phyloP scores from a whole-genome alignment of 1,140 invertebrate genomes.

The Heliconius hewitsoni region DNA sequence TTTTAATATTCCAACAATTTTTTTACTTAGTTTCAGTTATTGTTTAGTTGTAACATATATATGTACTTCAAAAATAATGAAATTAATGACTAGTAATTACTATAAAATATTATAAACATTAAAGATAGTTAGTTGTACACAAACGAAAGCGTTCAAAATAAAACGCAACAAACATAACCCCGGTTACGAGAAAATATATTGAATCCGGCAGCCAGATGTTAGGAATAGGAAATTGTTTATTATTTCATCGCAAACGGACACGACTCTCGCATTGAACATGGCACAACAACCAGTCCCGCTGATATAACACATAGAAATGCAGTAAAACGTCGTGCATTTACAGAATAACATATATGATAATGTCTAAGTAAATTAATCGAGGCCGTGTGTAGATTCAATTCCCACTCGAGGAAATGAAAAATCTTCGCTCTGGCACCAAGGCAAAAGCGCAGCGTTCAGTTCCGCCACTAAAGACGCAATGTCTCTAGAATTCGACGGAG shows the following conservation, averaged over 20 bases:
- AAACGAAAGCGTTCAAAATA: constrained; percentile 1
- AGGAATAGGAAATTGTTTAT: constrained; percentile 42
- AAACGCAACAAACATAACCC: background rate
- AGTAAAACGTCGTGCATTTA: background rate
- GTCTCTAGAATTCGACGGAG: too few relatives aligned
- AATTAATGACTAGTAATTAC: too few relatives aligned
- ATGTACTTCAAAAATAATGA: too few relatives aligned
- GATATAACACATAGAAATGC: background rate
- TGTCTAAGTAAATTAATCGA: background rate
- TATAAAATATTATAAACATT: background rate
- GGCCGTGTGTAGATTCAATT: too few relatives aligned
- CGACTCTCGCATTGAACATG: constrained; percentile 25
- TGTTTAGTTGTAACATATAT: background rate
- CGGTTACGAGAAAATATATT: constrained; percentile 35
- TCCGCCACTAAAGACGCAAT: too few relatives aligned
- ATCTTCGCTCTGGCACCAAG: too few relatives aligned
- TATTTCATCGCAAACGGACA: constrained; percentile 34
- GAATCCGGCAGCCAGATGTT: constrained; percentile 37
- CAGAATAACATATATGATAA: background rate
- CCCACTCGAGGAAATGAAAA: too few relatives aligned
- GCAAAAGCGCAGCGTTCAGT: too few relatives aligned
- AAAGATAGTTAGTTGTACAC: background rate
- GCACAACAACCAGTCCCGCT: background rate
- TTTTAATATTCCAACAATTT: background rate
- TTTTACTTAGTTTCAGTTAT: background rate